These are phyloP conservation scores for Epizoanthus scotinus DNA, from an alignment of 92 coral and sea anemone genomes.

Conservation along the genomic window DNA sequence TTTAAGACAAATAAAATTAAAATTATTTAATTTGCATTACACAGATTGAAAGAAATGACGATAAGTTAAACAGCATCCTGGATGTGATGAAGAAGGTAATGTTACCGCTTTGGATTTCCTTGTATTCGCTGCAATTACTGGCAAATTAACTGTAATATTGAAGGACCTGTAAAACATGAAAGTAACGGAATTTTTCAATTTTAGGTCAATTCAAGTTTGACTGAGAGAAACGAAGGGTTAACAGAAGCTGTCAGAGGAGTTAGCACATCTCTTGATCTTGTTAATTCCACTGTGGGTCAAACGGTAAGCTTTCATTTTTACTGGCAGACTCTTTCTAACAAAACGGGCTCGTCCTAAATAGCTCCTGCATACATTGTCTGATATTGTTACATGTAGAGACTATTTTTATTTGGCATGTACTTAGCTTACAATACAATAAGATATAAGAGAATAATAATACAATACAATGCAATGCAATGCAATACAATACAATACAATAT, in stretches of 20 bases:
- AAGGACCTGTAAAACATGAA: too few relatives aligned
- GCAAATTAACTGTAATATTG: too few relatives aligned
- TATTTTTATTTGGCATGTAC: too few relatives aligned
- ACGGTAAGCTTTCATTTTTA: background rate
- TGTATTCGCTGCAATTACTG: background rate
- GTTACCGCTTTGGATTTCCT: background rate
- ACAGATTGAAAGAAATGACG: slow-evolving; percentile 11
- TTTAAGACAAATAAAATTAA: too few relatives aligned
- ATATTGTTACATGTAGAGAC: too few relatives aligned
- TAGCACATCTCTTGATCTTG: slow-evolving; percentile 7
- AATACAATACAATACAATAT: too few relatives aligned
- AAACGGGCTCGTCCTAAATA: too few relatives aligned
- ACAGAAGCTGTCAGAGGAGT: background rate
- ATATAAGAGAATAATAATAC: too few relatives aligned
- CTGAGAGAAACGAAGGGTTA: background rate
- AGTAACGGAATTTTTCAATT: background rate
- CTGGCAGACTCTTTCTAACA: too few relatives aligned
- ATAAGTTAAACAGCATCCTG: background rate
- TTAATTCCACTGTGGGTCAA: slow-evolving; percentile 13
- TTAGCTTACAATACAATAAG: too few relatives aligned
- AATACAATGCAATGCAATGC: too few relatives aligned
- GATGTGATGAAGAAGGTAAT: background rate
- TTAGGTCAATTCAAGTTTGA: slow-evolving; percentile 13
- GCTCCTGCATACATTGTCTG: too few relatives aligned
- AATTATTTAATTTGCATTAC: background rate